Conservation (phyloP, 2,797 vertebrate species). For the Sebastes hopkinsi region DNA sequence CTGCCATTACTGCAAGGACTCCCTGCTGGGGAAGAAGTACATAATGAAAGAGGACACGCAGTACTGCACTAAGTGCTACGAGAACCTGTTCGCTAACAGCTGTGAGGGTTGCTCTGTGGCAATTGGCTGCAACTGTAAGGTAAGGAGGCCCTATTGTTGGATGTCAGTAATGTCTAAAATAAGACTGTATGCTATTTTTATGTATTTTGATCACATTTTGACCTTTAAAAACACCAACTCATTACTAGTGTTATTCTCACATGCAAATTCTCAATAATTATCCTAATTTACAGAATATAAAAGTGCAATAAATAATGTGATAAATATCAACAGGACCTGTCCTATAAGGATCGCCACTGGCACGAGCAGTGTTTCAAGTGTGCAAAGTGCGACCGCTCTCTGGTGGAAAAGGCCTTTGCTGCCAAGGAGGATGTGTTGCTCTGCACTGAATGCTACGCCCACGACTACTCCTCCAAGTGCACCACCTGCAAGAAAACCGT, state of each 20-base stretch:
- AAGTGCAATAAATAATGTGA: slow-evolving; percentile 14
- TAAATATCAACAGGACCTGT: slow-evolving; percentile 86
- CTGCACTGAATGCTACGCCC: slow-evolving; percentile 92
- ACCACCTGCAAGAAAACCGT: slow-evolving; percentile 92
- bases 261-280: background rate
- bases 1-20: slow-evolving; percentile 92
- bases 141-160: slow-evolving; percentile 60
- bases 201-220: background rate
- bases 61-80: slow-evolving; percentile 93
- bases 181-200: background rate
- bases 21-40: slow-evolving; percentile 93
- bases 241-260: background rate
- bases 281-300: background rate
- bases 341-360: slow-evolving; percentile 96
- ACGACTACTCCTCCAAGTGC: slow-evolving; percentile 94
- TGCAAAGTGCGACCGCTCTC: slow-evolving; percentile 87
- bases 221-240: background rate
- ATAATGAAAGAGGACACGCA: slow-evolving; percentile 89
- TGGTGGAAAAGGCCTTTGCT: slow-evolving; percentile 96
- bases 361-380: slow-evolving; percentile 95
- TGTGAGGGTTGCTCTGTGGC: slow-evolving; percentile 90
- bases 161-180: background rate
- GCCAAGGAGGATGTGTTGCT: slow-evolving; percentile 92
- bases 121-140: slow-evolving; percentile 92
- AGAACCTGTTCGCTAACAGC: slow-evolving; percentile 91